Base-by-base conservation (phyloP, 2,888 invertebrate species). In the Leucophenga maculata region DNA sequence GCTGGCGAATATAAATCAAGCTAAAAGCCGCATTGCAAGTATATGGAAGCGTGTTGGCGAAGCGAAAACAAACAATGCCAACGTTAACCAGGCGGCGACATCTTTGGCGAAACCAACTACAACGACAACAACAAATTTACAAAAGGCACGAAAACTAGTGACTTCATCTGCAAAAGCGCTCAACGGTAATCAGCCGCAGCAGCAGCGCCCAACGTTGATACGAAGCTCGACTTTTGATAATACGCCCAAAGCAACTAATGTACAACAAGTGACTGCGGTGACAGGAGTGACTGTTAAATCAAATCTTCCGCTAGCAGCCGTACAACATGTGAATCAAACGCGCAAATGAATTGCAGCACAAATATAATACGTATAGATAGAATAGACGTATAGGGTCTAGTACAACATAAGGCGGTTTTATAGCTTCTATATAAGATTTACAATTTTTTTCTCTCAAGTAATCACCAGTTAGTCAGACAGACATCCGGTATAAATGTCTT, bases 191-290 rank as follows among this genome's bases (percentile, higher is more conserved):
- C 39, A 39, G 11, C 76, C 72, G 22, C 14, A 55, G 59, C 39
- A 39, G 11, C 76, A 73, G 59, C 39, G 52, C 59, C 75, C 77
- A 8, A 74, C 80, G 69, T 74, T 88, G n/a, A 75, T 84, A 71
- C 85, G 88, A 39, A 88, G 88, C 72, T 86, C 88, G 44, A 88
- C 88, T n/a, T 88, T 88, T 68, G 87, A 88, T 70, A 87, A 85
- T 54, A 80, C 84, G 39, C 85, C 87, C 14, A 67, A 75, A 59
- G 70, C 71, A 20, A 6, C 3, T 6, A 39, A 68, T 66, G 55
- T 71, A 52, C 72, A 66, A 78, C 78, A 78, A 18, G 39, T n/a
- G 16, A 1, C 55, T 6, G 6, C 26, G 20, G 26, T 6, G 20
- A 6, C n/a, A 20, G 20, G n/a, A 22, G 4, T 6, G 13, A 8